These are phyloP conservation scores for Scopus umbretta DNA, from an alignment of 2,113 vertebrate species.

Conservation along the genomic window DNA sequence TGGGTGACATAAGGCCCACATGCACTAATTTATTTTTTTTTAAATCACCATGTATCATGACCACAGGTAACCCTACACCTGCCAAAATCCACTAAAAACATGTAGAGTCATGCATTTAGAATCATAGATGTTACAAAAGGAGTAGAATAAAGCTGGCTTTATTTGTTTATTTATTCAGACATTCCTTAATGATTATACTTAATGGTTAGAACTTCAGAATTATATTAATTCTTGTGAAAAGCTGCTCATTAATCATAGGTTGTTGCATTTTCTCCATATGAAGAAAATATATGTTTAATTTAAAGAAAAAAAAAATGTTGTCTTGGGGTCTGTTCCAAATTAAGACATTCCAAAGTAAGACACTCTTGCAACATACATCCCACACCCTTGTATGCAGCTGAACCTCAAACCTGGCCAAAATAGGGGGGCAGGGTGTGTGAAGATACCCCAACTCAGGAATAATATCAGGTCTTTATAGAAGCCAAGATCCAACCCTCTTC, in stretches of 20 bases:
- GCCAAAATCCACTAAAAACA: neutral
- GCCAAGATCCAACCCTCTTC: neutral
- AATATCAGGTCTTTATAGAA: neutral
- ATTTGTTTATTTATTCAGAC: constrained; percentile 30
- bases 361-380: neutral
- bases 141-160: neutral
- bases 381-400: neutral
- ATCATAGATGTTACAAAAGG: neutral
- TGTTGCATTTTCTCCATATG: neutral
- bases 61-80: neutral
- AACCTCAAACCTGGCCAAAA: neutral
- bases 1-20: neutral
- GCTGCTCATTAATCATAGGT: neutral
- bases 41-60: neutral
- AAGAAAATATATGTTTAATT: neutral
- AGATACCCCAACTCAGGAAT: neutral
- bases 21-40: neutral
- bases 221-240: constrained; percentile 32
- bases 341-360: neutral
- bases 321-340: neutral
- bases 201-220: neutral
- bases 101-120: neutral
- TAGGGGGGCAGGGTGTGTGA: accelerated
- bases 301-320: neutral
- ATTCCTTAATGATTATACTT: constrained; percentile 36